These are phyloP conservation scores for Glaucidium brasilianum DNA, from an alignment of 2,113 vertebrate species.

Conservation along the genomic window DNA sequence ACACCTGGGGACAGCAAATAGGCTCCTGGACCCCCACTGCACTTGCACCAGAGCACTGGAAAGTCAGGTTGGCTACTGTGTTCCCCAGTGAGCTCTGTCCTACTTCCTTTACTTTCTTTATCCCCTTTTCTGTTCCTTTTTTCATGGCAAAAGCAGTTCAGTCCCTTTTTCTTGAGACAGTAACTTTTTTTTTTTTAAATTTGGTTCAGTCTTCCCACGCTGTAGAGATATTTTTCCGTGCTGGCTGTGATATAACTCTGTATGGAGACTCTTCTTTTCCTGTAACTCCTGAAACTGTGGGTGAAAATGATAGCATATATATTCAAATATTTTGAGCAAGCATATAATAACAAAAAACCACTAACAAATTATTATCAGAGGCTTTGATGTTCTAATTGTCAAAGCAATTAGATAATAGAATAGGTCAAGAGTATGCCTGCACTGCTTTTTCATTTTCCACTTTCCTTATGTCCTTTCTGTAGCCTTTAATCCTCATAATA, in stretches of 20 bases:
- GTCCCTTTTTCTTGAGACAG: not conserved
- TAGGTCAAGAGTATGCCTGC: not conserved
- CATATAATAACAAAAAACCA: not conserved
- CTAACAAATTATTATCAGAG: not conserved
- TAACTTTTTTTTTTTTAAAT: not conserved
- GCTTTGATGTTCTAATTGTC: not conserved
- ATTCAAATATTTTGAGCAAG: not conserved
- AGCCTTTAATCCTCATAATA: not conserved
- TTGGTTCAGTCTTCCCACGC: not conserved
- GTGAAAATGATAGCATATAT: not conserved
- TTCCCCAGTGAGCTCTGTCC: conserved; percentile 28
- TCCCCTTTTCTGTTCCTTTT: not conserved
- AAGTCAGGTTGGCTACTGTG: not conserved
- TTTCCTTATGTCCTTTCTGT: not conserved
- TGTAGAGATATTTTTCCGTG: not conserved
- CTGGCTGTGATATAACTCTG: not conserved
- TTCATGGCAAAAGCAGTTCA: not conserved
- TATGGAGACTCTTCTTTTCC: not conserved
- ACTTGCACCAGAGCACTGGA: not conserved
- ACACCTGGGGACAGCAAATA: not conserved
- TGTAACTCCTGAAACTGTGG: not conserved
- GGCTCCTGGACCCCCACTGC: not conserved
- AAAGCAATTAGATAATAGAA: not conserved
- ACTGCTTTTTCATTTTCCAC: not conserved
- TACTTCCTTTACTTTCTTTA: conserved; percentile 1